Base-by-base conservation (phyloP, 2,888 invertebrate genomes). In the Cheiracanthium punctorium region DNA sequence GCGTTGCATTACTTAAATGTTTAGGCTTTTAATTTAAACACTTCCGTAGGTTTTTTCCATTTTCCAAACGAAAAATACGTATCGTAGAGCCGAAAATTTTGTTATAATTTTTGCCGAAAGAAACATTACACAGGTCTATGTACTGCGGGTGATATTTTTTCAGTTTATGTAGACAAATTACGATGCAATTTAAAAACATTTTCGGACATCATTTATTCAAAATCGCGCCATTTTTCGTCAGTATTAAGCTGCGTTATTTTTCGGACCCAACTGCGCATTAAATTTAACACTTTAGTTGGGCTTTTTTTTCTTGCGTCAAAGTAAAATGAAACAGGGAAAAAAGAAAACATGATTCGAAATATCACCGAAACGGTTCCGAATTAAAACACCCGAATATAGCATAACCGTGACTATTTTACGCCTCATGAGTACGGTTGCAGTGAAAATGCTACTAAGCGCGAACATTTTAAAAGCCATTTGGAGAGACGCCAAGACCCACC, bases 391-490 rank as follows among this genome's bases (percentile, higher is more conserved):
- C 79, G 43, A 58, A 58, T 64, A 32, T 32, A 80, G 30, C 82
- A 77, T 43, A 77, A 76, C 65, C 33, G 37, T 43, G 67, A 37
- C 72, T 33, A 73, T 84, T 84, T 84, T 84, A 41, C 77, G 65
- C 65, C 72, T 28, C 28, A 37, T 71, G 81, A 69, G 28, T 33
- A 43, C 58, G 30, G 43, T 43, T 17, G 37, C 29, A 65, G 33
- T 58, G 24, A 64, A 71, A 48, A 33, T 30, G 20, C 37, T 64
- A n/a, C 29, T 17, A 20, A 73, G 58, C 70, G 70, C 32, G 72
- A 72, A 73, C 82, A 77, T 84, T 84, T 84, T 84, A 84, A 84
- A 84, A 84, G 72, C 77, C 77, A 84, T 84, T 84, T 84, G 82
- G 82, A 73, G 33, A 77, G 77, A 32, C 20, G 82, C 82, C 82